A percentile compares a stretch with the other conserved stretches of the same genome.
Conservation (phyloP, 2,888 invertebrate species). For the Napeogenes inachia region DNA sequence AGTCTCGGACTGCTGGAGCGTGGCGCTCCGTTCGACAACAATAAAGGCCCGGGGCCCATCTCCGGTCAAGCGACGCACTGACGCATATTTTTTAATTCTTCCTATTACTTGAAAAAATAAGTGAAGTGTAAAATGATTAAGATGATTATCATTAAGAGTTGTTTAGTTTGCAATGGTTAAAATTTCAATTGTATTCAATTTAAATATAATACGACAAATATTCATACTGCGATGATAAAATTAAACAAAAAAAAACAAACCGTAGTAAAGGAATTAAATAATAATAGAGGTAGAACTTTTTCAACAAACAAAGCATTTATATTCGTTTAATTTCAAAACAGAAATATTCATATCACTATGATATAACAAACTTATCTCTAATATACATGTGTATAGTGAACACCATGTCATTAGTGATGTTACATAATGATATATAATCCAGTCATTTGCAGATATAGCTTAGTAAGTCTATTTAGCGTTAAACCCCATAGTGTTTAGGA, state of each 20-base stretch:
- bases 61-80: not conserved
- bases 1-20: constrained; percentile 3
- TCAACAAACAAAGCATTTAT: no score
- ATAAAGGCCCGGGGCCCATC: constrained; percentile 10
- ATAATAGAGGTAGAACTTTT: no score
- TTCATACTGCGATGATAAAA: no score
- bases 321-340: no score
- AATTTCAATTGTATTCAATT: no score
- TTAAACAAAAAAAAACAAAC: no score
- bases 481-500: not conserved
- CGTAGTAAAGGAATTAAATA: no score
- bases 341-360: no score
- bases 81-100: constrained; percentile 4
- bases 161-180: no score
- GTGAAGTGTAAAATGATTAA: not conserved
- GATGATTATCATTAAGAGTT: not conserved
- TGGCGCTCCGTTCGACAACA: constrained; percentile 17
- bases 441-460: not conserved
- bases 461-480: not conserved
- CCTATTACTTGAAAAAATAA: not conserved
- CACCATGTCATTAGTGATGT: not conserved
- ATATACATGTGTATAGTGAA: no score
- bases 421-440: not conserved
- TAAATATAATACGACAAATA: no score
- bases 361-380: no score